Percentiles rank a stretch among this genome's conserved stretches.
phyloP scores from a whole-genome alignment of 2,113 vertebrate genomes.

The Notarius quadriscutis region DNA sequence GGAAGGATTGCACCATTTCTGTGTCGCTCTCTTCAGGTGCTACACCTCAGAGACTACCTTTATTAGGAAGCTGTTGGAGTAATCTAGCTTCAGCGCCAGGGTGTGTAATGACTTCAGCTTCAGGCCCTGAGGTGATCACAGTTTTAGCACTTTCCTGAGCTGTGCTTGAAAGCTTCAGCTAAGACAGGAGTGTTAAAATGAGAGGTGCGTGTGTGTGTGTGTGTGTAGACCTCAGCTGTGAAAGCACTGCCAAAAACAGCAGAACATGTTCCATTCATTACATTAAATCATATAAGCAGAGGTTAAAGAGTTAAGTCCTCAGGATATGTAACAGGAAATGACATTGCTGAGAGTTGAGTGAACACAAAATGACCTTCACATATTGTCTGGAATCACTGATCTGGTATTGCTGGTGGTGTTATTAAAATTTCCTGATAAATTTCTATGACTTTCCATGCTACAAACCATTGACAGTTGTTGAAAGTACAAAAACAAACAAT shows the following conservation, averaged over 20 bases:
- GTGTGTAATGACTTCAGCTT: conserved; percentile 70
- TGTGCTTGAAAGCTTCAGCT: conserved; percentile 80
- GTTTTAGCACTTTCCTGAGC: conserved; percentile 87
- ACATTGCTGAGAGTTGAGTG: not conserved
- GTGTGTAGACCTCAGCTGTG: conserved; percentile 5
- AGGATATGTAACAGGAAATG: not conserved
- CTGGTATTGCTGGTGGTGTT: not conserved
- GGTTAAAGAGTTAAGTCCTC: not conserved
- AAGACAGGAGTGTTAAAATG: conserved; percentile 81
- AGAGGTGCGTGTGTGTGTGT: conserved; percentile 58
- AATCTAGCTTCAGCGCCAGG: conserved; percentile 24
- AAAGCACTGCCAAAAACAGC: conserved; percentile 29
- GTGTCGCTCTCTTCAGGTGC: conserved; percentile 31
- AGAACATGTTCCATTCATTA: not conserved
- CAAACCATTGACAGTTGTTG: not conserved
- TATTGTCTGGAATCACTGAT: not conserved
- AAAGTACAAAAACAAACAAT: not conserved
- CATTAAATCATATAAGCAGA: not conserved
- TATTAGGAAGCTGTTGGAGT: conserved; percentile 43
- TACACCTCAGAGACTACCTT: conserved; percentile 40
- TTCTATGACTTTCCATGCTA: not conserved
- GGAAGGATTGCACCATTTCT: conserved; percentile 42
- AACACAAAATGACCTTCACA: not conserved
- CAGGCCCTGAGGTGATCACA: conserved; percentile 92
- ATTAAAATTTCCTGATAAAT: not conserved